Conservation (phyloP, 2,797 vertebrate genomes). For the Lepilemur ruficaudatus region DNA sequence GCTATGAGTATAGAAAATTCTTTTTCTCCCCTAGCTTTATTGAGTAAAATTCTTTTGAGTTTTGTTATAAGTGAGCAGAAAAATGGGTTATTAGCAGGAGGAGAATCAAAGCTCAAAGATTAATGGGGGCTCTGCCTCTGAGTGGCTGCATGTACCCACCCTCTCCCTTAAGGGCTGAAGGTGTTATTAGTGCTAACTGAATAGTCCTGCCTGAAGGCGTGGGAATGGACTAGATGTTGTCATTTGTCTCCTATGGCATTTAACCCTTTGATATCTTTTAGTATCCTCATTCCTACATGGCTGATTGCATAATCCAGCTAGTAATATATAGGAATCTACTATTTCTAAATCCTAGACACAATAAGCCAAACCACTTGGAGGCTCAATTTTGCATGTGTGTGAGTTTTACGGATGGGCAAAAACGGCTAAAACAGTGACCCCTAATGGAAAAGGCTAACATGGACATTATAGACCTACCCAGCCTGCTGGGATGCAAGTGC, state of each 20-base stretch:
- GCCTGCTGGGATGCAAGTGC: background rate
- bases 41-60: background rate
- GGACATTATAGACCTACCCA: background rate
- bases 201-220: too few relatives aligned
- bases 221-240: too few relatives aligned
- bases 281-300: background rate
- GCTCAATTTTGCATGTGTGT: background rate
- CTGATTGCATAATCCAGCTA: background rate
- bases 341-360: background rate
- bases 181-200: too few relatives aligned
- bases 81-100: background rate
- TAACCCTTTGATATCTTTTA: too few relatives aligned
- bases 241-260: too few relatives aligned
- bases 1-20: background rate
- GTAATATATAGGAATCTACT: background rate
- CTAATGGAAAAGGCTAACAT: background rate
- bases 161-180: too few relatives aligned
- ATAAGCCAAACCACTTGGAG: background rate
- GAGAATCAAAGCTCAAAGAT: too few relatives aligned
- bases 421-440: background rate
- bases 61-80: background rate
- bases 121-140: too few relatives aligned
- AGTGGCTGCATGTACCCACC: too few relatives aligned
- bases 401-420: background rate
- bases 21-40: background rate